Conservation (phyloP, 2,888 invertebrate genomes). For the Orthonevra nobilis region DNA sequence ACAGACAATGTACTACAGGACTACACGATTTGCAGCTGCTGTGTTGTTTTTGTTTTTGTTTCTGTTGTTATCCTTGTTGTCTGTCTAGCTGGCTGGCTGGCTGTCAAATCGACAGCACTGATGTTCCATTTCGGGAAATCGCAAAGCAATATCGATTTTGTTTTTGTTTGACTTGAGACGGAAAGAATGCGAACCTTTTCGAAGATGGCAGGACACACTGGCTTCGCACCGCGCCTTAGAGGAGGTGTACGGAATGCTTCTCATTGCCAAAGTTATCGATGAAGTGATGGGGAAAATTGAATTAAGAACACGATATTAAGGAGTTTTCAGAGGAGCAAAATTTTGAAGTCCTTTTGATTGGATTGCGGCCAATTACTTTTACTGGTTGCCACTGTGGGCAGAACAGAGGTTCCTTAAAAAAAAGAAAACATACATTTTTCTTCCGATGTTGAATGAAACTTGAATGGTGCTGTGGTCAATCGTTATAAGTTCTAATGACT, state of each 20-base stretch:
- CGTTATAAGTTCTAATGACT: slow-evolving; percentile 18
- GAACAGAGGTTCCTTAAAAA: slow-evolving; percentile 2
- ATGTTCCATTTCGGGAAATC: slow-evolving; percentile 50
- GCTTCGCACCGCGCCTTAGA: neutral
- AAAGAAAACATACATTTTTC: neutral
- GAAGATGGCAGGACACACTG: no score
- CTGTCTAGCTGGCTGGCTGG: slow-evolving; percentile 55
- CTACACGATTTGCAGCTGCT: no score
- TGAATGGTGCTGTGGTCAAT: slow-evolving; percentile 16
- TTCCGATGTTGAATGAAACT: neutral
- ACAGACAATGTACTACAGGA: slow-evolving; percentile 53
- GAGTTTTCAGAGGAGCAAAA: neutral
- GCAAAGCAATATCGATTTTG: slow-evolving; percentile 56
- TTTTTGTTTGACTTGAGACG: no score
- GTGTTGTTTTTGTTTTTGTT: neutral
- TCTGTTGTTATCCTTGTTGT: slow-evolving; percentile 49
- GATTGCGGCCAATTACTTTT: slow-evolving; percentile 48
- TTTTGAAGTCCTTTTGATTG: slow-evolving; percentile 17
- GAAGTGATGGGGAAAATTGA: slow-evolving; percentile 58
- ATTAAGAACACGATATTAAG: slow-evolving; percentile 42
- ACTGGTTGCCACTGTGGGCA: neutral
- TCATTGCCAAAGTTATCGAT: slow-evolving; percentile 42
- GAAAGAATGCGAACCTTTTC: no score
- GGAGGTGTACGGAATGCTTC: slow-evolving; percentile 29
- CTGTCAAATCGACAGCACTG: slow-evolving; percentile 54